Percentiles rank a stretch among this genome's conserved stretches.
Evolutionary conservation across 2,888 invertebrate species (phyloP).

Genomic region (Erebia palarica): DNA sequence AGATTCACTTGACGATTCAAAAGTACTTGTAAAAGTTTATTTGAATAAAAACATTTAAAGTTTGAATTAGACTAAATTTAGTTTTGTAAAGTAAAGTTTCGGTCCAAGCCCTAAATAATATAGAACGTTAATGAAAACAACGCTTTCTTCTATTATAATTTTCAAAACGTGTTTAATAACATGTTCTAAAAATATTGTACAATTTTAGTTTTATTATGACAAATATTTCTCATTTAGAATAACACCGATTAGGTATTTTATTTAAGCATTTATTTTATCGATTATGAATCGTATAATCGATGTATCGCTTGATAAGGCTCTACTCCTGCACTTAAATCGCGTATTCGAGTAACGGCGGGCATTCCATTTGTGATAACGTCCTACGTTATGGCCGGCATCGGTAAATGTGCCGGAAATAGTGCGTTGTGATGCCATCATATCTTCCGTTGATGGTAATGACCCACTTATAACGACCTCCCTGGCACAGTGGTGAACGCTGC

Average conservation of each 20-base stretch:
- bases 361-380: conserved; percentile 42
- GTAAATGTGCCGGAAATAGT: conserved; percentile 43
- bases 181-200: too few species aligned
- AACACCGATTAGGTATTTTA: neutral
- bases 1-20: too few species aligned
- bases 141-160: too few species aligned
- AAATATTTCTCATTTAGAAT: too few species aligned
- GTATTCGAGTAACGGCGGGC: conserved; percentile 36
- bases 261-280: neutral
- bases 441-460: conserved; percentile 12
- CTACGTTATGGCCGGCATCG: conserved; percentile 36
- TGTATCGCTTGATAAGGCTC: conserved; percentile 19
- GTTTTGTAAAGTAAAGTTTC: too few species aligned
- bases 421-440: conserved; percentile 25
- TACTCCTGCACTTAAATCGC: conserved; percentile 32
- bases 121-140: too few species aligned
- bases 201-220: too few species aligned
- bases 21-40: too few species aligned
- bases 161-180: too few species aligned
- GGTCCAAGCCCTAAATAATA: too few species aligned
- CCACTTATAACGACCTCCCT: neutral
- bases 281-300: conserved; percentile 6
- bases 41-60: too few species aligned
- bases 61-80: neutral
- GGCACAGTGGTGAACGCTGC: neutral